Base-by-base conservation (phyloP, 1,140 invertebrate genomes). In the Ylistrum balloti region DNA sequence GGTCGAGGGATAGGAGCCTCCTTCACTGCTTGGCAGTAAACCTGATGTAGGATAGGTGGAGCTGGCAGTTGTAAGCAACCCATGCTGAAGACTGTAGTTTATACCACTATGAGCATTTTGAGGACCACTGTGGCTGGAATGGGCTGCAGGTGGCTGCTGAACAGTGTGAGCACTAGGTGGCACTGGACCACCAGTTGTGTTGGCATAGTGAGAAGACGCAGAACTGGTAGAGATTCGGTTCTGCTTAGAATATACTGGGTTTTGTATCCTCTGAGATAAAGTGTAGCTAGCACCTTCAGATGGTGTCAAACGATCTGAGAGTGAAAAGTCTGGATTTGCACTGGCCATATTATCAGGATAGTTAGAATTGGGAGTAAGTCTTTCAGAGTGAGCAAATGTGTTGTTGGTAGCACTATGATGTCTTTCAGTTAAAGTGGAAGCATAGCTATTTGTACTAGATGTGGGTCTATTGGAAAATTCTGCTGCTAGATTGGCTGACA, bases 321-420 rank as follows among this genome's bases (percentile, higher is more conserved):
- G 56, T 3, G 56, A 74, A 74, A 28, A 74, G 56, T 74, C 56
- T n/a, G 56, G 2, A 11, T 28, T 74, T n/a, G 56, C 56, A 74
- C 56, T 74, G n/a, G 22, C 56, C 56, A 74, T 22, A 74, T 74
- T 74, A 5, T 74, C 56, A 28, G 56, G 56, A n/a, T 28, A 74
- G 56, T 74, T 74, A n/a, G 56, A 74, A 28, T n/a, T 74, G 22
- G 56, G 56, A 17, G 56, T 74, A 5, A 74, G 56, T 74, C 56
- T 74, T 74, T 74, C 56, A 74, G 56, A 74, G 56, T 74, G 56
- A 74, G 56, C 56, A 74, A 74, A 74, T 74, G 56, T 74, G 13
- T 74, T 74, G 56, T 74, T 74, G 22, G 22, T 74, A 28, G 56
- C 28, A 74, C 22, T 28, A 28, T n/a, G 56, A 28, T 74, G 56